Percentiles rank a stretch among this genome's conserved stretches.
phyloP scores from a whole-genome alignment of 2,113 vertebrate genomes.

The Dendropsophus ebraccatus region DNA sequence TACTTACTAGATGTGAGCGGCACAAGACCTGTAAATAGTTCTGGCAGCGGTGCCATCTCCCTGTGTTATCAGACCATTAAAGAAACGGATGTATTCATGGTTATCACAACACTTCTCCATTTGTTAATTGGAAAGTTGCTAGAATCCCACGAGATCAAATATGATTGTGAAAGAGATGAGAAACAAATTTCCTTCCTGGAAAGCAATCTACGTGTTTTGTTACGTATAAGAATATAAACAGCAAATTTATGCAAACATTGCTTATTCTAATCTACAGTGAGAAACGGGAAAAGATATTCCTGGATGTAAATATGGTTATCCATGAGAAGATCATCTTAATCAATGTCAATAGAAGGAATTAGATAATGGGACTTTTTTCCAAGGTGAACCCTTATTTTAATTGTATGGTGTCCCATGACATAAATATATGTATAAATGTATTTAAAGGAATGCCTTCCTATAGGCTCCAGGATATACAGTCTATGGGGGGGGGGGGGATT shows the following conservation, averaged over 20 bases:
- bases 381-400: too few relatives aligned
- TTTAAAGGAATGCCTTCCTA: too few relatives aligned
- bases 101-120: neutral
- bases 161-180: neutral
- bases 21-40: neutral
- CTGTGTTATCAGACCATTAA: neutral
- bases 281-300: neutral
- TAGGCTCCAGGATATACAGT: too few relatives aligned
- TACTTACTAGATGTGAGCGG: neutral
- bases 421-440: too few relatives aligned
- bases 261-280: neutral
- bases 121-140: constrained; percentile 24
- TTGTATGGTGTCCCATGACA: too few relatives aligned
- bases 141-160: neutral
- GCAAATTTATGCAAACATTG: constrained; percentile 1
- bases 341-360: neutral
- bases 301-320: neutral
- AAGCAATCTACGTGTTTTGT: neutral
- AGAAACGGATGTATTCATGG: constrained; percentile 1
- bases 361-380: too few relatives aligned
- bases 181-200: constrained; percentile 3
- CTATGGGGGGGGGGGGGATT: too few relatives aligned
- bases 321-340: neutral
- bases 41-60: neutral
- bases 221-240: neutral